Percentiles rank a stretch among this genome's conserved stretches.
These are phyloP conservation scores for Aporrectodea caliginosa DNA, from an alignment of 1,140 invertebrate genomes.

Conservation along the genomic window DNA sequence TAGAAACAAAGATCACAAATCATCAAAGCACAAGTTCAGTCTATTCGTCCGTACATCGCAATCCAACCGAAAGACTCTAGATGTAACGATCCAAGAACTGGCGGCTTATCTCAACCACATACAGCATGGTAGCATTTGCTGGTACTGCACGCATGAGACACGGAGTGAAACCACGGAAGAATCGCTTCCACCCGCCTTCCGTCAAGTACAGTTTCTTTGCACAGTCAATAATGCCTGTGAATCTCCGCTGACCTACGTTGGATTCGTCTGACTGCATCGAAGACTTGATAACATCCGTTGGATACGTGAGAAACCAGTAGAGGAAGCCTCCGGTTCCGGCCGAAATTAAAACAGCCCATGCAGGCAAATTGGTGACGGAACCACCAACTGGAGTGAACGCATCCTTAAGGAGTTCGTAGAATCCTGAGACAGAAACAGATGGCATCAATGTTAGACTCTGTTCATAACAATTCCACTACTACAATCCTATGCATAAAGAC, in stretches of 20 bases:
- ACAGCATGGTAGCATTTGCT: slow-evolving; percentile 30
- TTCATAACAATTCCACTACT: too few species aligned
- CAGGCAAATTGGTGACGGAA: neutral
- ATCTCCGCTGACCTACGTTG: slow-evolving; percentile 22
- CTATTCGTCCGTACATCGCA: too few species aligned
- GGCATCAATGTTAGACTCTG: too few species aligned
- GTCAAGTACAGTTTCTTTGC: slow-evolving; percentile 29
- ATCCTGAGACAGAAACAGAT: too few species aligned
- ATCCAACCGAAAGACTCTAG: too few species aligned
- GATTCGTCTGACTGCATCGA: slow-evolving; percentile 30
- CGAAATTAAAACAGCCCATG: slow-evolving; percentile 22
- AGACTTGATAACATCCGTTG: slow-evolving; percentile 33
- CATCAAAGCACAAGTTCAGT: too few species aligned
- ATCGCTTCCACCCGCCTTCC: slow-evolving; percentile 25
- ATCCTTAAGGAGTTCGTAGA: slow-evolving; percentile 18
- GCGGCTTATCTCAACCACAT: slow-evolving; percentile 19
- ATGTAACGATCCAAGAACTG: slow-evolving; percentile 16
- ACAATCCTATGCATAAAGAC: too few species aligned
- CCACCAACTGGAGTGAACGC: slow-evolving; percentile 12
- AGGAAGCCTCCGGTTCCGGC: slow-evolving; percentile 24
- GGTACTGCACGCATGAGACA: slow-evolving; percentile 31
- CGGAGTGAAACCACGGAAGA: slow-evolving; percentile 28
- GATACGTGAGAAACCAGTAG: slow-evolving; percentile 32
- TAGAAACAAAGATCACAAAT: too few species aligned
- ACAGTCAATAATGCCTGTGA: slow-evolving; percentile 25